Evolutionary conservation across 2,113 vertebrate genomes (phyloP).

Genomic region (Solea senegalensis): DNA sequence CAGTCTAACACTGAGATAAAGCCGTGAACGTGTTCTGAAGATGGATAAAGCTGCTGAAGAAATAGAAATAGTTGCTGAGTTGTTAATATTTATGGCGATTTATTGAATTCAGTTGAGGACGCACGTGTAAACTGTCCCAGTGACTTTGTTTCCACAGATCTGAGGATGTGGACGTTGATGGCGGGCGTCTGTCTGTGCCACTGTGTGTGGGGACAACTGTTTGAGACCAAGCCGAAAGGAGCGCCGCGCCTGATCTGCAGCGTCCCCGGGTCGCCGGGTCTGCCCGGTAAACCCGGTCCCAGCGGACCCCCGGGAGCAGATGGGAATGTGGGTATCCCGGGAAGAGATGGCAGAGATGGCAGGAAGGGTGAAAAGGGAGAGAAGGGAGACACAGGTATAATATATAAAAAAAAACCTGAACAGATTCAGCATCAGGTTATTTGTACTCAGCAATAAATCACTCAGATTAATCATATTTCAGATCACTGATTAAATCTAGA

Average conservation of each 20-base stretch:
- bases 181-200: constrained; percentile 87
- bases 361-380: constrained; percentile 95
- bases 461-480: too few relatives aligned
- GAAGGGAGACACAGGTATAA: constrained; percentile 91
- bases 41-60: too few relatives aligned
- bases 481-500: too few relatives aligned
- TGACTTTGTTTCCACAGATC: constrained; percentile 77
- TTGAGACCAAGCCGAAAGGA: constrained; percentile 85
- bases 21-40: too few relatives aligned
- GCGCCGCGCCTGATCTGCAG: constrained; percentile 91
- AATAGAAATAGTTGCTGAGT: too few relatives aligned
- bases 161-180: constrained; percentile 89
- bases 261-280: constrained; percentile 89
- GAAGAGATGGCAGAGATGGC: constrained; percentile 97
- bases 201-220: constrained; percentile 85
- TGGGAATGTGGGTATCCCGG: constrained; percentile 91
- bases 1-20: too few relatives aligned
- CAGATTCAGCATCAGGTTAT: constrained; percentile 21
- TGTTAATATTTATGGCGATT: too few relatives aligned
- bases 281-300: constrained; percentile 85
- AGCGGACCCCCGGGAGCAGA: constrained; percentile 86
- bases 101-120: too few relatives aligned
- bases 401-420: constrained; percentile 16
- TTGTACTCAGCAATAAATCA: constrained; percentile 8
- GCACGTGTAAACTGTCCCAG: too few relatives aligned